Evolutionary conservation across 2,113 vertebrate genomes (phyloP).

Genomic region (Naja naja): DNA sequence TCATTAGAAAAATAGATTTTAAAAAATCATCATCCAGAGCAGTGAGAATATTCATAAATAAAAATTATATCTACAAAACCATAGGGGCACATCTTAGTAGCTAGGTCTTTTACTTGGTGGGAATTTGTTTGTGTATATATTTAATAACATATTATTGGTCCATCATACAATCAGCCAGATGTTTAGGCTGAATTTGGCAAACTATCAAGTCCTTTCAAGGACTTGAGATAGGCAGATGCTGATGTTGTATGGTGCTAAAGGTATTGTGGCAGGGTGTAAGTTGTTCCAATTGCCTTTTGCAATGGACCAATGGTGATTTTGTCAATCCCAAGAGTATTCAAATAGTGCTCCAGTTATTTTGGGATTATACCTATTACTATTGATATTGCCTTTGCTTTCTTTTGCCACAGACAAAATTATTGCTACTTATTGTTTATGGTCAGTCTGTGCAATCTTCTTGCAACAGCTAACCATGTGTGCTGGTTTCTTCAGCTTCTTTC

Average conservation of each 20-base stretch:
- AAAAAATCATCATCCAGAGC: constrained; percentile 1
- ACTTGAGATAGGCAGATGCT: background rate
- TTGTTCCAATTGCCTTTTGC: background rate
- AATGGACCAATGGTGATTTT: background rate
- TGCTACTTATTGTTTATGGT: too few relatives aligned
- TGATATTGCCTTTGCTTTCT: background rate
- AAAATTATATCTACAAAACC: background rate
- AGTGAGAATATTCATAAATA: background rate
- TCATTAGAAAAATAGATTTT: background rate
- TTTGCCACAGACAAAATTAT: background rate
- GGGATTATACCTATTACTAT: background rate
- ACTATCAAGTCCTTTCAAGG: background rate
- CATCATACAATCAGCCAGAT: background rate
- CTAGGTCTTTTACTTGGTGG: background rate
- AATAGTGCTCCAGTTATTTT: background rate
- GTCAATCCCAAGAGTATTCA: background rate
- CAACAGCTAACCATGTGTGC: too few relatives aligned
- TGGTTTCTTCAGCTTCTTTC: too few relatives aligned
- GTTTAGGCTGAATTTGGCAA: background rate
- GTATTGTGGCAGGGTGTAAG: background rate
- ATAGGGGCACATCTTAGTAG: background rate
- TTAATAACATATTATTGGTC: background rate
- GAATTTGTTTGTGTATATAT: background rate
- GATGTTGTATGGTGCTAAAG: background rate
- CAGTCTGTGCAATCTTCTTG: too few relatives aligned